Percentiles rank a stretch among this genome's conserved stretches.
phyloP scores from a whole-genome alignment of 1,140 invertebrate species.

The Idris sp. region DNA sequence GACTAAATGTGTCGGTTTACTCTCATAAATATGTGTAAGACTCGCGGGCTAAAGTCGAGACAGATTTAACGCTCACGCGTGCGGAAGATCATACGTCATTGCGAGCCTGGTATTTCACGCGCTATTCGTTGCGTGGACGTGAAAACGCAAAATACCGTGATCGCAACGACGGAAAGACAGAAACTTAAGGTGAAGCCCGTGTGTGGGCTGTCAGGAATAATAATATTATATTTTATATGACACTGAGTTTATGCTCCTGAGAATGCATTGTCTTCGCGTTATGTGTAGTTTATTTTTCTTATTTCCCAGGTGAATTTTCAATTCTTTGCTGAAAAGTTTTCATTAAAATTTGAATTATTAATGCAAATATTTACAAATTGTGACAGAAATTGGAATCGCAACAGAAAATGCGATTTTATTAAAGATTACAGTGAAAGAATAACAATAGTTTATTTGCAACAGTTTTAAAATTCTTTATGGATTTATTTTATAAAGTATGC shows the following conservation, averaged over 20 bases:
- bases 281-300: slow-evolving; percentile 19
- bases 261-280: slow-evolving; percentile 13
- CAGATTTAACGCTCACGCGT: slow-evolving; percentile 47
- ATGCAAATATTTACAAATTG: slow-evolving; percentile 14
- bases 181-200: slow-evolving; percentile 25
- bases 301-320: slow-evolving; percentile 30
- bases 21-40: slow-evolving; percentile 24
- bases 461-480: too few species aligned
- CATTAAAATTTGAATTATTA: slow-evolving; percentile 8
- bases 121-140: slow-evolving; percentile 43
- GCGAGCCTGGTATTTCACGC: slow-evolving; percentile 32
- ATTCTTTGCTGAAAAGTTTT: slow-evolving; percentile 18
- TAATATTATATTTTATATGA: slow-evolving; percentile 42
- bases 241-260: slow-evolving; percentile 11
- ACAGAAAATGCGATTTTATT: background rate
- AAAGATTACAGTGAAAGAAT: background rate
- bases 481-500: too few species aligned
- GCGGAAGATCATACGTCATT: slow-evolving; percentile 27
- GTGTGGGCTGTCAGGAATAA: slow-evolving; percentile 35
- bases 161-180: slow-evolving; percentile 16
- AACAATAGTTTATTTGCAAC: background rate
- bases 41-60: slow-evolving; percentile 26
- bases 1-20: slow-evolving; percentile 39
- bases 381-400: too few species aligned
- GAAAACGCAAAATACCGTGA: slow-evolving; percentile 31